Evolutionary conservation across 2,797 vertebrate species (phyloP).

Genomic region (Remorina albescens): DNA sequence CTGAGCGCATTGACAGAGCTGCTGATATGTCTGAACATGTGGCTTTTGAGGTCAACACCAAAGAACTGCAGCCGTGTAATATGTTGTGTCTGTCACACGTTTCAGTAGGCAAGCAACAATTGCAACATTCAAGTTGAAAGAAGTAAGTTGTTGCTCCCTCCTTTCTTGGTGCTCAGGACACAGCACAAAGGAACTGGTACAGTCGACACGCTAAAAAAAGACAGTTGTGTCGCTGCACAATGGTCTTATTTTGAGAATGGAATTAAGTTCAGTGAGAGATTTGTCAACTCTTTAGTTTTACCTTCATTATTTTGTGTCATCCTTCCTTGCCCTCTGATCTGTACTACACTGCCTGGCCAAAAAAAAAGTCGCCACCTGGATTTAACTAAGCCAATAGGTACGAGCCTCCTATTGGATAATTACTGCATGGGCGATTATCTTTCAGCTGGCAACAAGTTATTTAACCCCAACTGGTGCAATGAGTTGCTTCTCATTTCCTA

Average conservation of each 20-base stretch:
- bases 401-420: too few species aligned
- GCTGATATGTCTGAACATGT: neutral
- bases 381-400: too few species aligned
- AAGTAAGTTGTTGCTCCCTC: constrained; percentile 13
- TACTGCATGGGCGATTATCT: too few species aligned
- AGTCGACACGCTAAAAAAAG: neutral
- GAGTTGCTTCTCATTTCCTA: too few species aligned
- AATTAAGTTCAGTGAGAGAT: neutral
- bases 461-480: too few species aligned
- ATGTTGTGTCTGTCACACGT: constrained; percentile 2
- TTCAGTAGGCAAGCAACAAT: constrained; percentile 48
- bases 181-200: neutral
- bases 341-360: too few species aligned
- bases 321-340: too few species aligned
- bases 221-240: neutral
- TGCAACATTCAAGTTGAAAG: neutral
- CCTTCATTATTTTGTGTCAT: too few species aligned
- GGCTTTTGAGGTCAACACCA: neutral
- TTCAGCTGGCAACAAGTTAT: too few species aligned
- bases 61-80: neutral
- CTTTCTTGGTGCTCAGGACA: neutral
- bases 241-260: neutral
- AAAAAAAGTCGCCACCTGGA: too few species aligned
- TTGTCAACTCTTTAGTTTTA: too few species aligned
- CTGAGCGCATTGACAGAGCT: neutral